Conservation (phyloP, 2,888 invertebrate species). For the Argyresthia goedartella region DNA sequence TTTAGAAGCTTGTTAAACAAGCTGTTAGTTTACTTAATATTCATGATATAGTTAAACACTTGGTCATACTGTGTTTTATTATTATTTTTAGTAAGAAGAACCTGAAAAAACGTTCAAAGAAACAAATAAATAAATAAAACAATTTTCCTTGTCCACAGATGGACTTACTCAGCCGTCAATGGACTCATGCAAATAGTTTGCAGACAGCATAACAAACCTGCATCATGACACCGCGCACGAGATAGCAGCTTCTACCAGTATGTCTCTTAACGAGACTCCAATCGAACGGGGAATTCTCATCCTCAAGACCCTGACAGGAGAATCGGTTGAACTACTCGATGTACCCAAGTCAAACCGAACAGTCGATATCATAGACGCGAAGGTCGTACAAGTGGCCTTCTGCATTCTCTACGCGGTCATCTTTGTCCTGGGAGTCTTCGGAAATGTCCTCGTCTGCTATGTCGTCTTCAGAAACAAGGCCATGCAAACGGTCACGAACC, state of each 20-base stretch:
- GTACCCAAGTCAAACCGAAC: slow-evolving; percentile 53
- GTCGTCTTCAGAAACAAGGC: slow-evolving; percentile 86
- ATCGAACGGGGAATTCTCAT: slow-evolving; percentile 46
- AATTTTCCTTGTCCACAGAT: slow-evolving; percentile 38
- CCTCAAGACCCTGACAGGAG: slow-evolving; percentile 54
- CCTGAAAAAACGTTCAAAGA: too few species aligned
- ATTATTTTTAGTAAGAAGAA: too few species aligned
- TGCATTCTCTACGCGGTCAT: slow-evolving; percentile 82
- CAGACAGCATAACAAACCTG: slow-evolving; percentile 8
- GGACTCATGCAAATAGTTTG: too few species aligned
- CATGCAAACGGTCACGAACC: slow-evolving; percentile 94
- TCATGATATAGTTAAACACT: too few species aligned
- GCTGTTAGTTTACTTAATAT: too few species aligned
- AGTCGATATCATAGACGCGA: slow-evolving; percentile 73
- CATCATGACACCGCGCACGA: slow-evolving; percentile 22
- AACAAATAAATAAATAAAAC: too few species aligned
- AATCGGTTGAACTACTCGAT: slow-evolving; percentile 51
- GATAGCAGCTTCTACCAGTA: slow-evolving; percentile 20
- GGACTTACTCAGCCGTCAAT: slow-evolving; percentile 25
- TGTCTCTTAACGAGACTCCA: slow-evolving; percentile 44
- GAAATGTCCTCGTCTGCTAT: slow-evolving; percentile 87
- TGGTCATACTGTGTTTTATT: too few species aligned
- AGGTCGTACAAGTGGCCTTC: slow-evolving; percentile 79
- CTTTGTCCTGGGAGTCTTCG: slow-evolving; percentile 84
- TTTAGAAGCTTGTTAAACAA: too few species aligned